phyloP scores from a whole-genome alignment of 92 coral and sea anemone species.

The Scolanthus callimorphus region DNA sequence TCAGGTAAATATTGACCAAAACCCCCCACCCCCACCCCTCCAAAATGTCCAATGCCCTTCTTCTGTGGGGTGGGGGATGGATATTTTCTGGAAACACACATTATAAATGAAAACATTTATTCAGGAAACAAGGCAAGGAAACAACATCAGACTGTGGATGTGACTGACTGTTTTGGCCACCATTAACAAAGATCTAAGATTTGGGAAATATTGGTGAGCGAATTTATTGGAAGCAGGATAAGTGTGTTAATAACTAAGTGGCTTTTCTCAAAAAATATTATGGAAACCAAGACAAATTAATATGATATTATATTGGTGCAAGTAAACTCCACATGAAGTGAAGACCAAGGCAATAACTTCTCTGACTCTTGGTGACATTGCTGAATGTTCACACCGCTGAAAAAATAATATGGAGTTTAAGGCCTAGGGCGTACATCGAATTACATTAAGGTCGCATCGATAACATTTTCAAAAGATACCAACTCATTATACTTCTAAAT shows the following conservation, averaged over 20 bases:
- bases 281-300: neutral
- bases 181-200: neutral
- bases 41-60: too few species aligned
- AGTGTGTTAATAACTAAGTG: neutral
- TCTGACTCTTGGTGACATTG: neutral
- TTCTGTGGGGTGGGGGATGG: neutral
- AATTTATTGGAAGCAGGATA: neutral
- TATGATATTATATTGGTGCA: too few species aligned
- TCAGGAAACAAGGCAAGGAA: conserved; percentile 40
- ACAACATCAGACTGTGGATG: conserved; percentile 29
- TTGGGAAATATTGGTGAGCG: neutral
- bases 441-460: too few species aligned
- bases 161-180: neutral
- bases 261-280: neutral
- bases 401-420: too few species aligned
- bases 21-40: too few species aligned
- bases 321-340: too few species aligned
- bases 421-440: too few species aligned
- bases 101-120: neutral
- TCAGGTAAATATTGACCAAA: too few species aligned
- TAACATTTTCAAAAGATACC: too few species aligned
- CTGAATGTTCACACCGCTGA: too few species aligned
- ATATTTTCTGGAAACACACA: neutral
- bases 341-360: too few species aligned
- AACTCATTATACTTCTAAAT: too few species aligned